phyloP scores from a whole-genome alignment of 2,113 vertebrate genomes.

The Festucalex cinctus region DNA sequence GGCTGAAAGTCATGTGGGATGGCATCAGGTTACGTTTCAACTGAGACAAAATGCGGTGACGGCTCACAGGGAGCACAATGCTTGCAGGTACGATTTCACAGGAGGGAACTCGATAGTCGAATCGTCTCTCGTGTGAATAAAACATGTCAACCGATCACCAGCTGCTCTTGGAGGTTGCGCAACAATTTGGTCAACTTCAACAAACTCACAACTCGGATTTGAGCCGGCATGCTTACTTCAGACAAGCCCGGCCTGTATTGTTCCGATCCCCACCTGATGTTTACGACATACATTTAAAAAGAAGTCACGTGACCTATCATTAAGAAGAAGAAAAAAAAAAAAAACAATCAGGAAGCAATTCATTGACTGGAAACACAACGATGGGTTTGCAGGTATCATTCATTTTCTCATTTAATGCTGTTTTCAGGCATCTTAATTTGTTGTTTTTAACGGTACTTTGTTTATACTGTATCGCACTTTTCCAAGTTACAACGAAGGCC shows the following conservation, averaged over 20 bases:
- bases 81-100: constrained; percentile 50
- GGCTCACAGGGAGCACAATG: constrained; percentile 10
- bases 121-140: constrained; percentile 39
- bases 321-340: background rate
- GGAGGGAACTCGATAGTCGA: constrained; percentile 46
- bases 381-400: too few relatives aligned
- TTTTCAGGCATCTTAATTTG: too few relatives aligned
- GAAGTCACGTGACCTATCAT: background rate
- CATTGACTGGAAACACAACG: too few relatives aligned
- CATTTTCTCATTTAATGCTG: too few relatives aligned
- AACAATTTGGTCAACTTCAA: background rate
- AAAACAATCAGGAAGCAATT: constrained; percentile 6
- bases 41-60: background rate
- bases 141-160: constrained; percentile 45
- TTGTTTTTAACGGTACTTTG: too few relatives aligned
- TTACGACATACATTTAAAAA: background rate
- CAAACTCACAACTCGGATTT: background rate
- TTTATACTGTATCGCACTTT: too few relatives aligned
- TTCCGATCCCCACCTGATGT: background rate
- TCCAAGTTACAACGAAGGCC: too few relatives aligned
- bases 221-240: background rate
- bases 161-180: constrained; percentile 17
- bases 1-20: background rate
- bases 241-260: background rate
- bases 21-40: constrained; percentile 19